phyloP scores from a whole-genome alignment of 2,113 vertebrate species.

The Rhipidura dahli region DNA sequence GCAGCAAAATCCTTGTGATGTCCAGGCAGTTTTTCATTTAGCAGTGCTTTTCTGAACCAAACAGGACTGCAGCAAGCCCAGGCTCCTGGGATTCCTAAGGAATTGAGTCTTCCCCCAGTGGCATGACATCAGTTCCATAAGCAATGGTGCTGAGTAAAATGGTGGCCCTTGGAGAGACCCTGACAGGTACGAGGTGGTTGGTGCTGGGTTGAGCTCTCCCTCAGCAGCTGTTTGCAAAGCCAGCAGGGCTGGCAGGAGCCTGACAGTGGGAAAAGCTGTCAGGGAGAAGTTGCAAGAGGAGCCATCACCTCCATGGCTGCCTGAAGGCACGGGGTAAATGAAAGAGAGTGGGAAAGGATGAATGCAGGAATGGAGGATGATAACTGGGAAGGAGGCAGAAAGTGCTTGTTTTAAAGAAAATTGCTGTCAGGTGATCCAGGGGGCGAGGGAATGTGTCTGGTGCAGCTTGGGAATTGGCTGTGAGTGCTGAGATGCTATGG shows the following conservation, averaged over 20 bases:
- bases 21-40: not conserved
- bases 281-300: not conserved
- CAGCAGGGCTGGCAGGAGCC: not conserved
- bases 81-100: not conserved
- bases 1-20: not conserved
- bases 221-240: not conserved
- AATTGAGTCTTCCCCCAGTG: not conserved
- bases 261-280: not conserved
- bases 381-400: not conserved
- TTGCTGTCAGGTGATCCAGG: conserved; percentile 7
- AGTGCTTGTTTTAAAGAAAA: conserved; percentile 4
- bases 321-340: not conserved
- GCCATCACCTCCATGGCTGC: not conserved
- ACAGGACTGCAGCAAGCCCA: not conserved
- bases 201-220: not conserved
- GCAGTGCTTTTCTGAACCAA: not conserved
- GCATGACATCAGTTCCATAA: not conserved
- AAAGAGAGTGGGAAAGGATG: not conserved
- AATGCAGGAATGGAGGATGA: not conserved
- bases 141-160: not conserved
- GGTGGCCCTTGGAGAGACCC: not conserved
- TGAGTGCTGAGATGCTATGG: not conserved
- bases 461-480: not conserved
- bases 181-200: not conserved
- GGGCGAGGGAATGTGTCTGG: not conserved